phyloP scores from a whole-genome alignment of 2,113 vertebrate genomes.

The Tachysurus vachellii region DNA sequence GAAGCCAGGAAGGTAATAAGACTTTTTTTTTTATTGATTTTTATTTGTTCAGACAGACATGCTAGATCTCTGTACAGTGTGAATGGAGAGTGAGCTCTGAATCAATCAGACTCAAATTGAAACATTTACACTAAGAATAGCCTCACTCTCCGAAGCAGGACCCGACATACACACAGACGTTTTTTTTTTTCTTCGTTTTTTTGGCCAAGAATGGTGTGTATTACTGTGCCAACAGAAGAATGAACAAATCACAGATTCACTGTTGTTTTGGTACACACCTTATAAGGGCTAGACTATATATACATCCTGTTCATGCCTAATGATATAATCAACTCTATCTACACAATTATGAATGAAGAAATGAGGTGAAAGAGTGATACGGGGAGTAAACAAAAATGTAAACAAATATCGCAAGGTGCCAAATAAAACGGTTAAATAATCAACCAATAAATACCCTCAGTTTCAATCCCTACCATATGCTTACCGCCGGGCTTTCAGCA shows the following conservation, averaged over 20 bases:
- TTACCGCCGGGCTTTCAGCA: neutral
- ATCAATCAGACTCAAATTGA: slow-evolving; percentile 57
- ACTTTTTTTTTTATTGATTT: slow-evolving; percentile 79
- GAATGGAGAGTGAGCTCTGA: slow-evolving; percentile 66
- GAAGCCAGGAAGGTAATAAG: slow-evolving; percentile 69
- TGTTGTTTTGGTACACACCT: slow-evolving; percentile 42
- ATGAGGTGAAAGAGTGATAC: slow-evolving; percentile 24
- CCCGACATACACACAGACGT: slow-evolving; percentile 46
- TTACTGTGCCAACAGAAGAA: slow-evolving; percentile 35
- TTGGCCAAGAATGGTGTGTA: slow-evolving; percentile 42
- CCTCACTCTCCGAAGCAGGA: slow-evolving; percentile 45
- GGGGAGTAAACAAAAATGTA: slow-evolving; percentile 24
- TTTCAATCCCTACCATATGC: slow-evolving; percentile 3
- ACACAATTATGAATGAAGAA: slow-evolving; percentile 14
- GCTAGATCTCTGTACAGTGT: slow-evolving; percentile 76
- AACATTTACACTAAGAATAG: slow-evolving; percentile 52
- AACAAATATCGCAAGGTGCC: slow-evolving; percentile 48
- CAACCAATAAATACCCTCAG: slow-evolving; percentile 52
- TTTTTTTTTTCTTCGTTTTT: slow-evolving; percentile 8
- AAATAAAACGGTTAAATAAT: slow-evolving; percentile 31
- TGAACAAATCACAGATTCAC: slow-evolving; percentile 44
- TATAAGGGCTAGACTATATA: slow-evolving; percentile 29
- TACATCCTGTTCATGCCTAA: slow-evolving; percentile 42
- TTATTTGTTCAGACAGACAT: slow-evolving; percentile 73
- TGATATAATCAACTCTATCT: slow-evolving; percentile 19